Evolutionary conservation across 1,140 invertebrate species (phyloP), one percentile per base, ranked within the genome.

Genomic region (Cephus cinctus): DNA sequence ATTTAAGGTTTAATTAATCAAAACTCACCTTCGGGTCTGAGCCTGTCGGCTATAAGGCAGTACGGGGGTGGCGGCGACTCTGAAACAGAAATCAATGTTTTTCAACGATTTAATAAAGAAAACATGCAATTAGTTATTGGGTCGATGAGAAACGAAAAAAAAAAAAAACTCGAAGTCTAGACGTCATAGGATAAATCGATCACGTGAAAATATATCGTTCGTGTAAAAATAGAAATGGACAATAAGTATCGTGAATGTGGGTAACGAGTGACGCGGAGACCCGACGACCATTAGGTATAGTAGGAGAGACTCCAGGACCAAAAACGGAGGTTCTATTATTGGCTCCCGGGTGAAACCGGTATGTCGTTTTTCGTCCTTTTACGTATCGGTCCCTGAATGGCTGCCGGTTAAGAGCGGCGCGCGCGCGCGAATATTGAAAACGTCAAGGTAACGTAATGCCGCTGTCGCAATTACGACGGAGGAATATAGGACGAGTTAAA

Each of bases 61-160:
- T 87, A 87, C 47, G 86, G 85, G 55, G 86, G 85, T 61, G 84
- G 85, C 64, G 84, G 84, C 59, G 81, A 81, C 73, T 87, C 86
- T 88, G 81, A 25, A 85, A 86, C 55, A 72, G 62, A 65, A 58
- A 54, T 9, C 34, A 36, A 36, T 14, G 15, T 16, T 36, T 9
- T 9, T 36, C 8, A 6, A 36, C 15, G 15, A 11, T 14, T 6
- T 5, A 38, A 42, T 14, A 31, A 32, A 43, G 16, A 46, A 48
- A 43, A 43, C 34, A 50, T 34, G 25, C 15, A 32, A 6, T 34
- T 23, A 43, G 30, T 22, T n/a, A n/a, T n/a, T n/a, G n/a, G n/a
- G n/a, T n/a, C n/a, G n/a, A n/a, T n/a, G n/a, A n/a, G n/a, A n/a
- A n/a, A n/a, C n/a, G n/a, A n/a, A n/a, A n/a, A n/a, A n/a, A n/a